Evolutionary conservation across 2,113 vertebrate species (phyloP).

Genomic region (Tinamus guttatus): DNA sequence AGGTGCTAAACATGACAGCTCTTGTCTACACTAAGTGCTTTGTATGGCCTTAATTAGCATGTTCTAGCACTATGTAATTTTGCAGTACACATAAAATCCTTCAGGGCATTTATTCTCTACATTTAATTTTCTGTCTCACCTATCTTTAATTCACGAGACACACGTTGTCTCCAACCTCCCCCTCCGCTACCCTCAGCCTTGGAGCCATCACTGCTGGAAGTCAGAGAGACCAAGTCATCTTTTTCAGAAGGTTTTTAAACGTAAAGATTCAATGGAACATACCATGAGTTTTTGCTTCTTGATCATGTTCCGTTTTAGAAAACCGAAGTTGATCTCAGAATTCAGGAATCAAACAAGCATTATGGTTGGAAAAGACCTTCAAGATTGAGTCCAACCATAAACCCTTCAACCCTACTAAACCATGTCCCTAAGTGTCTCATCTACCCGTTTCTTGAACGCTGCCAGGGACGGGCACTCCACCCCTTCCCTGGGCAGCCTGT

Average conservation of each 20-base stretch:
- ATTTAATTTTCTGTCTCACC: slow-evolving; percentile 6
- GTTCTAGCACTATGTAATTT: slow-evolving; percentile 31
- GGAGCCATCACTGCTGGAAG: background rate
- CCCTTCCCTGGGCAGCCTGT: too few relatives aligned
- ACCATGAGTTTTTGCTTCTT: background rate
- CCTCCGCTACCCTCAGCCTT: background rate
- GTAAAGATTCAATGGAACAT: background rate
- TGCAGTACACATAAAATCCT: background rate
- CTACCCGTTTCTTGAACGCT: too few relatives aligned
- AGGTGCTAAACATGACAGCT: slow-evolving; percentile 34
- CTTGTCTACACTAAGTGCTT: slow-evolving; percentile 4
- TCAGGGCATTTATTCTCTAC: slow-evolving; percentile 28
- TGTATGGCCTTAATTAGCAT: background rate
- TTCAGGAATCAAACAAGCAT: background rate
- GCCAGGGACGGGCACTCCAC: too few relatives aligned
- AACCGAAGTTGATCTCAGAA: background rate
- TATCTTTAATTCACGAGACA: background rate
- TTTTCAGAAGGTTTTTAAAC: background rate
- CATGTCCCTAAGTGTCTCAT: too few relatives aligned
- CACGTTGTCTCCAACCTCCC: background rate
- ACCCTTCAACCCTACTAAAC: too few relatives aligned
- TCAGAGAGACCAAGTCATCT: background rate
- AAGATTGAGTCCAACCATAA: too few relatives aligned
- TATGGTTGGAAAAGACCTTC: too few relatives aligned
- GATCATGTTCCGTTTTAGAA: background rate